Evolutionary conservation across 2,113 vertebrate species (phyloP).

Genomic region (Protomyctophum bolini): DNA sequence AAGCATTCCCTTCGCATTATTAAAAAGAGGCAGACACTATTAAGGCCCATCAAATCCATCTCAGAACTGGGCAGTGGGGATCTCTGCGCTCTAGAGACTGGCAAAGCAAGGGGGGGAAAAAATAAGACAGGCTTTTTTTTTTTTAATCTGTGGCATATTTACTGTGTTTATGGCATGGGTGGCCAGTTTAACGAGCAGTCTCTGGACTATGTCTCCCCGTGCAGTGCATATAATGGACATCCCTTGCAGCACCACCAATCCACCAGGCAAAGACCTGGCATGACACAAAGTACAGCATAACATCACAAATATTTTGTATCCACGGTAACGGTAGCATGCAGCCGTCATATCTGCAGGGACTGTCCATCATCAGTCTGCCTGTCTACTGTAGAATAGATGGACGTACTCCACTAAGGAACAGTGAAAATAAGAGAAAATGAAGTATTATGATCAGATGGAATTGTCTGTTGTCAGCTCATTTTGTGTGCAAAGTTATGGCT

Average conservation of each 20-base stretch:
- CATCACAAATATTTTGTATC: conserved; percentile 55
- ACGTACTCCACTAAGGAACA: too few relatives aligned
- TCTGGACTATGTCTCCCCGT: conserved; percentile 54
- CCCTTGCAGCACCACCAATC: conserved; percentile 37
- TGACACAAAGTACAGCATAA: conserved; percentile 27
- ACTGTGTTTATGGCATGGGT: conserved; percentile 71
- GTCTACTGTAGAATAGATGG: too few relatives aligned
- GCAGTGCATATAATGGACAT: conserved; percentile 48
- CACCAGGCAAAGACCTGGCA: conserved; percentile 32
- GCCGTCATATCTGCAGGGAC: conserved; percentile 35
- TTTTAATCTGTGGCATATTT: conserved; percentile 71
- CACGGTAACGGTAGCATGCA: conserved; percentile 37
- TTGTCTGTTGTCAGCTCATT: too few relatives aligned
- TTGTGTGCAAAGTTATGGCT: too few relatives aligned
- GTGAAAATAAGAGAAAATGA: too few relatives aligned
- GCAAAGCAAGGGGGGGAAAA: conserved; percentile 39
- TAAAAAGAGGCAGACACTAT: conserved; percentile 75
- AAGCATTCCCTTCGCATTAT: conserved; percentile 65
- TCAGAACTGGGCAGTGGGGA: conserved; percentile 55
- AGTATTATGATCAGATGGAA: too few relatives aligned
- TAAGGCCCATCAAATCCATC: conserved; percentile 73
- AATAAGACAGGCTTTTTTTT: conserved; percentile 57
- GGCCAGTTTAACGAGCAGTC: conserved; percentile 69
- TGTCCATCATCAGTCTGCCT: conserved; percentile 19
- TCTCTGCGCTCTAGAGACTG: conserved; percentile 46